Evolutionary conservation across 2,888 invertebrate genomes (phyloP), one percentile per base, ranked within the genome.

Genomic region (Stegana nigrithorax): DNA sequence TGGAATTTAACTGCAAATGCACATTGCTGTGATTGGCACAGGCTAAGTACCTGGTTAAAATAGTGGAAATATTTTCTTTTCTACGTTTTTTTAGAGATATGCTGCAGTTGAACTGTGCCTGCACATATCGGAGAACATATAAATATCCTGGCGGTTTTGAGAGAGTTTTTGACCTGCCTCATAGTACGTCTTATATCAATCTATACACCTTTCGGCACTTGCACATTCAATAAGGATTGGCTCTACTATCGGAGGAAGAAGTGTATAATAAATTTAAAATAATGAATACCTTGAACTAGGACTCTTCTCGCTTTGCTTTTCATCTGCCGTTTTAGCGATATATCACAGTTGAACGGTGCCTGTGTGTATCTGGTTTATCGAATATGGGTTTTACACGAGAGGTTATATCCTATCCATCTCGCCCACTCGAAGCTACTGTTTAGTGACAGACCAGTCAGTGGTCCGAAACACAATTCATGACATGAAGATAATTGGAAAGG

Each of bases 81-180:
- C 14, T 57, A 60, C 32, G 26, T 63, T 55, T 67, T n/a, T 78
- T 66, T 75, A 78, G 77, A 73, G 68, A 70, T 68, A 68, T 67
- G 51, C 66, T 75, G 70, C 79, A 79, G 75, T 78, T 74, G 77
- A 77, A 65, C 78, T 59, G 80, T 76, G 66, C 78, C 80, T 78
- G 80, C 71, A 77, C 67, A 64, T 68, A 64, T 71, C 70, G 67
- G 64, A 58, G n/a, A n/a, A n/a, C n/a, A n/a, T n/a, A n/a, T n/a
- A n/a, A n/a, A n/a, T n/a, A n/a, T n/a, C n/a, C n/a, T n/a, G n/a
- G n/a, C n/a, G n/a, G n/a, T n/a, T n/a, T n/a, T n/a, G n/a, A n/a
- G n/a, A n/a, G n/a, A n/a, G n/a, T n/a, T n/a, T n/a, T n/a, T n/a
- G n/a, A n/a, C n/a, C n/a, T n/a, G n/a, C n/a, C n/a, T n/a, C n/a